Evolutionary conservation across 1,140 invertebrate species (phyloP).

Genomic region (Macrobrachium nipponense): DNA sequence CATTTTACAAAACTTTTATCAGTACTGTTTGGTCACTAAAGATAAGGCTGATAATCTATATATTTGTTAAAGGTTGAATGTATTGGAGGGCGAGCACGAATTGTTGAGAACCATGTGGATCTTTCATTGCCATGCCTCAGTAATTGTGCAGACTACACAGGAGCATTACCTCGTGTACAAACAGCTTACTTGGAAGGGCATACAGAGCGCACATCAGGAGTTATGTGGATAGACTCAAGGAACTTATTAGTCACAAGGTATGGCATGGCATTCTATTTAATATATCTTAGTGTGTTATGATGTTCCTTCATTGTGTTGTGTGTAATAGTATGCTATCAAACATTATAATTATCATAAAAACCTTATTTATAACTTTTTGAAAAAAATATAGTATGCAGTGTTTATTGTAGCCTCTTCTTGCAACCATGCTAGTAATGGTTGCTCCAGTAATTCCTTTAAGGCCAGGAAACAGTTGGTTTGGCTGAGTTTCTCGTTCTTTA

Average conservation of each 20-base stretch:
- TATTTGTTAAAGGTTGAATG: slow-evolving; percentile 62
- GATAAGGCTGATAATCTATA: background rate
- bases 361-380: background rate
- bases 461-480: too few relatives aligned
- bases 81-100: slow-evolving; percentile 55
- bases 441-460: background rate
- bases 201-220: slow-evolving; percentile 70
- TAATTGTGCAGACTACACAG: slow-evolving; percentile 68
- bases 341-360: background rate
- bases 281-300: background rate
- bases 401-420: background rate
- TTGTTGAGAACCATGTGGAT: slow-evolving; percentile 18
- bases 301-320: background rate
- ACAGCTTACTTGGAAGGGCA: slow-evolving; percentile 72
- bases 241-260: slow-evolving; percentile 58
- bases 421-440: background rate
- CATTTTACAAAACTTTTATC: too few relatives aligned
- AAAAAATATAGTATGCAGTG: too few relatives aligned
- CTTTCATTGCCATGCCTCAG: background rate
- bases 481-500: too few relatives aligned
- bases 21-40: background rate
- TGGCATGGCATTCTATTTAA: background rate
- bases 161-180: slow-evolving; percentile 69
- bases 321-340: background rate
- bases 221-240: slow-evolving; percentile 52